Base-by-base conservation (phyloP, 2,888 invertebrate species). In the Thera britannica region DNA sequence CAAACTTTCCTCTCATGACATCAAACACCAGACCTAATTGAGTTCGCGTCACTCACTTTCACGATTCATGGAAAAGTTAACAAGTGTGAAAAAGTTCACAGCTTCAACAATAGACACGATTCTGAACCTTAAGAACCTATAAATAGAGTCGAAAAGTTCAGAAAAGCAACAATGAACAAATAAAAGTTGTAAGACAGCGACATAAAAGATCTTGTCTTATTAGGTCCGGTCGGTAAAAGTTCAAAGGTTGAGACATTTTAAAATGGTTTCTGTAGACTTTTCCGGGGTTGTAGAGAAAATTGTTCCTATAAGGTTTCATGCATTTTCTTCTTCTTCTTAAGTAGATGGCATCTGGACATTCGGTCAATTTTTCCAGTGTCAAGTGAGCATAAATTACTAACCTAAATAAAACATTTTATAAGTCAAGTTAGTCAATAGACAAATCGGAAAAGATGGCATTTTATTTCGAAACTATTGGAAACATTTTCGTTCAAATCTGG, bases 1-100 rank as follows among this genome's bases (percentile, higher is more conserved):
- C 23, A 23, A 44, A 9, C 11, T 69, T 63, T 63, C 52, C 54
- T 55, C 49, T 55, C 56, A 52, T 67, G 62, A 62, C 68, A 67
- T 60, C 62, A 61, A 67, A 71, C 58, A 68, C 68, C 65, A 68
- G 65, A 52, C 44, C 44, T 46, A 65, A 71, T 67, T 64, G 54
- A 64, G 51, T 61, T 57, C 70, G 60, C 70, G 55, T 67, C 63
- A 65, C 71, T 68, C 68, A 66, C 67, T 62, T 68, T 70, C 69
- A 64, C 66, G 64, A 60, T 60, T 73, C 71, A 70, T 62, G 64
- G 70, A 67, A 68, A 68, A 70, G 58, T 65, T 65, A 64, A 70
- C 73, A 70, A 71, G 67, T 71, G 70, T 63, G 69, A 73, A 70
- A 69, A 73, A 70, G 70, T 71, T 73, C 67, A 73, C 35, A 67